Percentiles rank a stretch among this genome's conserved stretches.
phyloP scores from a whole-genome alignment of 1,140 invertebrate species.

The Aricia agestis region DNA sequence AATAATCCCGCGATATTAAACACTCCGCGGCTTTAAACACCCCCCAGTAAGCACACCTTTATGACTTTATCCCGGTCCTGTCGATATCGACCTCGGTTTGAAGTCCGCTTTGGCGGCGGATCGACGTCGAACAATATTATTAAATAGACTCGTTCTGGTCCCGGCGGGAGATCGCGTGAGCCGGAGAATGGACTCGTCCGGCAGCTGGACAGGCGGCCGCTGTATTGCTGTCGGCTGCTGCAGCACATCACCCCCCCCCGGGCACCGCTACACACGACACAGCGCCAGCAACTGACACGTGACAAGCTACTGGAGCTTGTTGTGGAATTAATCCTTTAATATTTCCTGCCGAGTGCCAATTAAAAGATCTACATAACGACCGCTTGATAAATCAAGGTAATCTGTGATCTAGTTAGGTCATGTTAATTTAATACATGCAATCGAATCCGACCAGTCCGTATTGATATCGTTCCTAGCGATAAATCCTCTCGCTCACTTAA shows the following conservation, averaged over 20 bases:
- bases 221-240: not conserved
- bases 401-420: too few relatives aligned
- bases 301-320: too few relatives aligned
- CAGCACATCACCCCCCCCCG: not conserved
- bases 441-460: too few relatives aligned
- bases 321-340: too few relatives aligned
- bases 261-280: too few relatives aligned
- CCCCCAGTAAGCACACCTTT: conserved; percentile 16
- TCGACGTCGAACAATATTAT: not conserved
- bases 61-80: conserved; percentile 10
- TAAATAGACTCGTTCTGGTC: not conserved
- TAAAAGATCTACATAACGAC: too few relatives aligned
- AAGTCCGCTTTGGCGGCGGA: not conserved
- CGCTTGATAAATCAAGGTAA: too few relatives aligned
- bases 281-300: too few relatives aligned
- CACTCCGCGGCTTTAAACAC: conserved; percentile 14
- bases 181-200: not conserved
- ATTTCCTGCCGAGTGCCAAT: too few relatives aligned
- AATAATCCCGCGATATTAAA: conserved; percentile 36
- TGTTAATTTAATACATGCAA: too few relatives aligned
- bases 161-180: not conserved
- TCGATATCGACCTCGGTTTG: not conserved
- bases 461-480: not conserved
- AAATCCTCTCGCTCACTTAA: not conserved
- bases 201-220: not conserved